Evolutionary conservation across 2,888 invertebrate genomes (phyloP).

Genomic region (Pharmacophagus antenor): DNA sequence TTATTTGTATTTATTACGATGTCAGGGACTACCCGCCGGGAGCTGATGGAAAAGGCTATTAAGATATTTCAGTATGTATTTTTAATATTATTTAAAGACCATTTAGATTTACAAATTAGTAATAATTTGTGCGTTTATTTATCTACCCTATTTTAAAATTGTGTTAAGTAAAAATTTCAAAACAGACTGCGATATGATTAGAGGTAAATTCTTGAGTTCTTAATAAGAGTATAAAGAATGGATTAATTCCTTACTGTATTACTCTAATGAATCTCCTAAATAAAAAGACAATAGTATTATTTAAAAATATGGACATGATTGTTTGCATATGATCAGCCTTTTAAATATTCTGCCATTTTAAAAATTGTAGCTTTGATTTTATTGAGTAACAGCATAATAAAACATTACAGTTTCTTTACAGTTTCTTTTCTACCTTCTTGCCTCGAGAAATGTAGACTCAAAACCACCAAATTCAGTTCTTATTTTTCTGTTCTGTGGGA

Average conservation of each 20-base stretch:
- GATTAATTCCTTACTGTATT: not conserved
- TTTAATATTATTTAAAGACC: conserved; percentile 6
- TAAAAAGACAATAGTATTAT: no score
- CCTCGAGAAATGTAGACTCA: no score
- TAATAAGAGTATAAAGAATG: not conserved
- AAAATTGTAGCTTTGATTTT: no score
- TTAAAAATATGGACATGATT: no score
- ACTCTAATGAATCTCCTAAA: not conserved
- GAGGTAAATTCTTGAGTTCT: not conserved
- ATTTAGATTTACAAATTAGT: not conserved
- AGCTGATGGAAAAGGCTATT: conserved; percentile 17
- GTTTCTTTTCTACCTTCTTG: no score
- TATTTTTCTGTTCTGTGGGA: not conserved
- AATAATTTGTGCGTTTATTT: not conserved
- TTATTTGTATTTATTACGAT: conserved; percentile 2
- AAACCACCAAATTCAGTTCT: not conserved
- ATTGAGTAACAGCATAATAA: no score
- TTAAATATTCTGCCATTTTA: no score
- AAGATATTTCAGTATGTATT: conserved; percentile 28
- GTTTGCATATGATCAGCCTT: no score
- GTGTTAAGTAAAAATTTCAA: conserved; percentile 3
- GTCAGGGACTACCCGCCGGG: not conserved
- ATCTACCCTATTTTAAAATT: conserved; percentile 12
- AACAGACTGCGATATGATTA: conserved; percentile 1
- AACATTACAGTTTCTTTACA: no score